Conservation (phyloP, 2,113 vertebrate species). For the Laticauda laticaudata region DNA sequence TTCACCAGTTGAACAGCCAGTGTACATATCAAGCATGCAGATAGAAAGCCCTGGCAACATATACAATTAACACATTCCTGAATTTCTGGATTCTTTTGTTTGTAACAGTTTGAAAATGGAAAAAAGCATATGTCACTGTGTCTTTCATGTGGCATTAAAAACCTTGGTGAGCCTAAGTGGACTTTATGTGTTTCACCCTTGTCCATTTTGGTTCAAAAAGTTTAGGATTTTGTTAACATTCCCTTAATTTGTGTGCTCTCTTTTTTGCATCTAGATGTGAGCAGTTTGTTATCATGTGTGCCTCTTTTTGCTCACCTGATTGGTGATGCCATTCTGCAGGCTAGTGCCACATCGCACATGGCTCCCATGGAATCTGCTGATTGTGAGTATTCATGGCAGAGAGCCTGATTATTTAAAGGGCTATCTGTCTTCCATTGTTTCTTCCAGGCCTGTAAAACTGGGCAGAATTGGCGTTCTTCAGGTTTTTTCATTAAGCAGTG, state of each 20-base stretch:
- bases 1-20: accelerated
- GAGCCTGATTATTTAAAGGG: background rate
- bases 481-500: background rate
- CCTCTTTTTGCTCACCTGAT: conserved; percentile 86
- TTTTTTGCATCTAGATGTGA: conserved; percentile 61
- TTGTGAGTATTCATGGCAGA: conserved; percentile 68
- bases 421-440: background rate
- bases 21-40: accelerated
- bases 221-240: too few relatives aligned
- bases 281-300: conserved; percentile 79
- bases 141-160: background rate
- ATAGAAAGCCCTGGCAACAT: background rate
- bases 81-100: background rate
- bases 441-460: background rate
- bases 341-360: conserved; percentile 85
- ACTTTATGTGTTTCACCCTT: background rate
- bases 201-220: background rate
- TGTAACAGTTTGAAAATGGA: background rate
- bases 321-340: conserved; percentile 86
- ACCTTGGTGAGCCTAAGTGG: background rate
- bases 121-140: background rate
- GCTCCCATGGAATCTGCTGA: conserved; percentile 87
- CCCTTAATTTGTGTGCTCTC: background rate
- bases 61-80: background rate
- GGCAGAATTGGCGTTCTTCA: background rate